Evolutionary conservation across 2,888 invertebrate species (phyloP).

Genomic region (Protonemura montana): DNA sequence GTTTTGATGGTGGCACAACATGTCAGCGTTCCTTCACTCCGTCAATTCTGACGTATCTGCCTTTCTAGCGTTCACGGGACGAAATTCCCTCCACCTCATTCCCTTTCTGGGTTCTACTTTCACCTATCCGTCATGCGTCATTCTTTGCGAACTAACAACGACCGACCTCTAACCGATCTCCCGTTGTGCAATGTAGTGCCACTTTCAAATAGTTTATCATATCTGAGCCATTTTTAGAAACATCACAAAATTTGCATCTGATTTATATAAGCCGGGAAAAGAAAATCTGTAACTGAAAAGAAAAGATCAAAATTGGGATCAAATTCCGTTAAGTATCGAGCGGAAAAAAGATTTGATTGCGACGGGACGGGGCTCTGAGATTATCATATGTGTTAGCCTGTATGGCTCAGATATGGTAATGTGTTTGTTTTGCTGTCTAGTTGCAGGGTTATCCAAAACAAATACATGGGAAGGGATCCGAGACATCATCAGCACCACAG

Average conservation of each 20-base stretch:
- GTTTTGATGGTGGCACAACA: conserved; percentile 69
- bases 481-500: conserved; percentile 49
- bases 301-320: conserved; percentile 37
- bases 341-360: conserved; percentile 42
- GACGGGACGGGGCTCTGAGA: conserved; percentile 44
- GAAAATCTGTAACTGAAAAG: conserved; percentile 49
- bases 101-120: background rate
- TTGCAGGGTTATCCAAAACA: conserved; percentile 66
- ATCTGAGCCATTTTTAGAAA: conserved; percentile 65
- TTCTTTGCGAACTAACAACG: conserved; percentile 10
- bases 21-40: conserved; percentile 51
- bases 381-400: conserved; percentile 51
- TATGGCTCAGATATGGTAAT: conserved; percentile 68
- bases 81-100: background rate
- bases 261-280: conserved; percentile 54
- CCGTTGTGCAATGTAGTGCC: conserved; percentile 60
- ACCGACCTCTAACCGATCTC: background rate
- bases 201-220: conserved; percentile 69
- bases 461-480: conserved; percentile 52
- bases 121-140: background rate
- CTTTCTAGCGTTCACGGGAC: background rate
- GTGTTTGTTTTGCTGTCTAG: conserved; percentile 53
- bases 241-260: conserved; percentile 56
- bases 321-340: conserved; percentile 21
- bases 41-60: background rate